phyloP scores from a whole-genome alignment of 2,113 vertebrate species.

The Cervus canadensis region DNA sequence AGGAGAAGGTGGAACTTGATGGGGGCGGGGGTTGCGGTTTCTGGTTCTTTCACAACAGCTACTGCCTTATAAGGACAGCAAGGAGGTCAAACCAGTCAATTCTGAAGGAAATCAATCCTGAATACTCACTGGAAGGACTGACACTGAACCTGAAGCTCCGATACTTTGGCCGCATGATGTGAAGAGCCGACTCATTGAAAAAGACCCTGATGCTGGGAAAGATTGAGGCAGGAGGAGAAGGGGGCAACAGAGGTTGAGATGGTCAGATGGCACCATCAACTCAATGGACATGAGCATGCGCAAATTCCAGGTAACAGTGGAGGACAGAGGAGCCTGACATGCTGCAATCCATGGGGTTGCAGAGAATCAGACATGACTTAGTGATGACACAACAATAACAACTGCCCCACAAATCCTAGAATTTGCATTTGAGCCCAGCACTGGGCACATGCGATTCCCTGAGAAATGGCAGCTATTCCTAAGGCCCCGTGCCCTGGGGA shows the following conservation, averaged over 20 bases:
- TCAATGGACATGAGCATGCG: neutral
- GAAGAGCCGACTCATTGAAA: neutral
- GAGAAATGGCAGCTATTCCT: neutral
- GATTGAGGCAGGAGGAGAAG: neutral
- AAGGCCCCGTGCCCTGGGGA: neutral
- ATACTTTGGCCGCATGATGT: neutral
- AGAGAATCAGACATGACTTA: neutral
- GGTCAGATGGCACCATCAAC: neutral
- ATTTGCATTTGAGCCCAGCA: neutral
- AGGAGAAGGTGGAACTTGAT: no score
- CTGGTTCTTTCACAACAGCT: neutral
- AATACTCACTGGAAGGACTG: neutral
- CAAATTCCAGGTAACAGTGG: neutral
- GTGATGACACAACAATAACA: neutral
- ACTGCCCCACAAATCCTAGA: neutral
- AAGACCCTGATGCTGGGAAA: neutral
- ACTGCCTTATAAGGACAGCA: neutral
- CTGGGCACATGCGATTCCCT: rapidly evolving
- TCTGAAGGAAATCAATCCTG: neutral
- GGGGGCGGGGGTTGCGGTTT: neutral
- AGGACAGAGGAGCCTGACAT: neutral
- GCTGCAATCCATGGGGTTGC: neutral
- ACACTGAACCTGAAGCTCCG: neutral
- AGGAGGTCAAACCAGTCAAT: neutral
- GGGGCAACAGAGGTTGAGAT: neutral